These are phyloP conservation scores for Glareola pratincola DNA, from an alignment of 2,113 vertebrate species.

Conservation along the genomic window DNA sequence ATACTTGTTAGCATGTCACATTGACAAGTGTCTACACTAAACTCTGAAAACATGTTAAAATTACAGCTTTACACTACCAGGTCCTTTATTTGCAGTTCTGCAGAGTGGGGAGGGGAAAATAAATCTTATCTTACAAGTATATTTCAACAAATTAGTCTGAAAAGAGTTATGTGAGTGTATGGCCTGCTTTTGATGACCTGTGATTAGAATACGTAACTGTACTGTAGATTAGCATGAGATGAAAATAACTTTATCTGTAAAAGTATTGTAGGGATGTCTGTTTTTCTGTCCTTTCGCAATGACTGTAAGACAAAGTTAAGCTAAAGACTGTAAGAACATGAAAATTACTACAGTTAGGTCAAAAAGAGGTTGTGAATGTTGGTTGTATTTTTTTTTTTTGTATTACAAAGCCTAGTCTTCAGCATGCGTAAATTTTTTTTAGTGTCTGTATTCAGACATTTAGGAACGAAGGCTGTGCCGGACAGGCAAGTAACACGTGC, in stretches of 20 bases:
- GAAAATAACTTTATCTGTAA: not conserved
- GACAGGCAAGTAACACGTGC: not conserved
- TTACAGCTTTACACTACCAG: not conserved
- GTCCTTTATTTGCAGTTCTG: not conserved
- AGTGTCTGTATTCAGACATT: not conserved
- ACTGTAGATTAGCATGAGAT: not conserved
- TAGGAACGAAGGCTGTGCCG: not conserved
- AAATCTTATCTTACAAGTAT: not conserved
- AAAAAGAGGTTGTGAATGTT: not conserved
- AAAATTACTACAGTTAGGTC: not conserved
- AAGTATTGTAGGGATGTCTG: not conserved
- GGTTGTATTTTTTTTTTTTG: not conserved
- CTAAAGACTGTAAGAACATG: not conserved
- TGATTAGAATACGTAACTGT: not conserved
- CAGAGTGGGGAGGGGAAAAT: not conserved
- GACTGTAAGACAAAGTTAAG: not conserved
- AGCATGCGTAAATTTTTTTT: not conserved
- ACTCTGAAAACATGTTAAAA: not conserved
- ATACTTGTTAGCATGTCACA: not conserved
- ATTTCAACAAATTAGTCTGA: not conserved
- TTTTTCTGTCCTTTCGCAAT: not conserved
- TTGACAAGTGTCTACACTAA: not conserved
- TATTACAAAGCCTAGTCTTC: not conserved
- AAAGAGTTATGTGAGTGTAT: not conserved
- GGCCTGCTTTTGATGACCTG: not conserved